Base-by-base conservation (phyloP, 2,113 vertebrate species). In the Ia io region DNA sequence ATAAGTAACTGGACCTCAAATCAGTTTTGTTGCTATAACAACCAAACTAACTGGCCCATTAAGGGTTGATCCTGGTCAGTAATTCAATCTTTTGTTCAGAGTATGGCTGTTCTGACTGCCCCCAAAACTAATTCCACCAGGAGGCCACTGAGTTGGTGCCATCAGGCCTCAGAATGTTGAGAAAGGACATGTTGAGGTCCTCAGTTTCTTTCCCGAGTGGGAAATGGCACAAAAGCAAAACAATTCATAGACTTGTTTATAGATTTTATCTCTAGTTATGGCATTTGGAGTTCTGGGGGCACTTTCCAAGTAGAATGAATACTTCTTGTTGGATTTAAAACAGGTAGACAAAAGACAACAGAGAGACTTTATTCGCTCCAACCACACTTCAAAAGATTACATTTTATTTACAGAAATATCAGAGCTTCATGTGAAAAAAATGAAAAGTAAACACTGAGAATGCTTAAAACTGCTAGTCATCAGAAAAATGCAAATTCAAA, bases 11-110 rank as follows among this genome's bases (percentile, higher is more conserved):
- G 42, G 80, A 84, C 18, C 13, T 30, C 61, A 87, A 93, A 90
- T 96, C 61, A 73, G 51, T 93, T 91, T 76, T 90, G 76, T 94
- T 94, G 35, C 71, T 88, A 61, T 94, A 90, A 78, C 95, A 84
- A 87, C 89, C 44, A 84, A 94, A 82, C 18, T 18, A 80, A 80
- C 71, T 69, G 71, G 8, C 51, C 44, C 80, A 84, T 94, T 73
- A 90, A 88, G 20, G 22, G 42, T 69, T 73, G 87, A 69, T 84
- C 35, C 84, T 93, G 51, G 56, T 80, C 44, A 86, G 16, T 84
- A 94, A 95, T 94, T 17, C 53, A 87, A 84, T 93, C 79, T 37
- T 5, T 65, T 93, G 86, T 71, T 76, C 40, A 84, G 30, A 86
- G 9, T 28, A 44, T 80, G 90, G 67, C 28, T 88, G 37, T 56